These are phyloP conservation scores for Caiman crocodilus DNA, from an alignment of 2,797 vertebrate genomes.

Conservation along the genomic window DNA sequence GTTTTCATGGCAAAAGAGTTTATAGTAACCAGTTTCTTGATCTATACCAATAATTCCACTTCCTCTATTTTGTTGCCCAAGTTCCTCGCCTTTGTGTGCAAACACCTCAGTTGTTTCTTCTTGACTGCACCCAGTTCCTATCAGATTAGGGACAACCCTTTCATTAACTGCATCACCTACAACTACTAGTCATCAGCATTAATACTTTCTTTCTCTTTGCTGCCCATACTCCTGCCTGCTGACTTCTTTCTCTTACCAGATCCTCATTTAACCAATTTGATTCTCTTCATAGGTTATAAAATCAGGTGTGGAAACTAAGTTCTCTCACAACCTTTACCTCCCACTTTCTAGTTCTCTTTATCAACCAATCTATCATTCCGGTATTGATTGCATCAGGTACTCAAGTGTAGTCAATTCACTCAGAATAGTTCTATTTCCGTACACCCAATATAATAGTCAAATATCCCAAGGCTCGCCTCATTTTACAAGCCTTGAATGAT, in stretches of 20 bases:
- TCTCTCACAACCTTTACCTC: neutral
- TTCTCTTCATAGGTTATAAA: neutral
- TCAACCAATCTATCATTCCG: neutral
- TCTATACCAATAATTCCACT: neutral
- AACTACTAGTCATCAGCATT: neutral
- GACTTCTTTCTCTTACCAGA: neutral
- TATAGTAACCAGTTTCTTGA: neutral
- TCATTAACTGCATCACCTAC: neutral
- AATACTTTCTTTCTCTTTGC: neutral
- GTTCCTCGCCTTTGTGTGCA: fast-evolving
- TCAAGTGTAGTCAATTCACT: too few species aligned
- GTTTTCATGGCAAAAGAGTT: neutral
- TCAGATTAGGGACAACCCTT: neutral
- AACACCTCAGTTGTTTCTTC: neutral
- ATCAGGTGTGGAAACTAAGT: neutral
- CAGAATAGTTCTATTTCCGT: too few species aligned
- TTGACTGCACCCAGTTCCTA: neutral
- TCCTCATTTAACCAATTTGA: too few species aligned
- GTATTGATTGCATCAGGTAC: too few species aligned
- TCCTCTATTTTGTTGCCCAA: neutral
- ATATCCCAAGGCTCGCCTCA: too few species aligned
- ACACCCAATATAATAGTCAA: too few species aligned
- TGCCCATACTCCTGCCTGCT: neutral
- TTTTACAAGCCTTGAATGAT: too few species aligned
- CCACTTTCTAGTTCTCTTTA: neutral